phyloP scores from a whole-genome alignment of 2,113 vertebrate species.

The Mohoua ochrocephala region DNA sequence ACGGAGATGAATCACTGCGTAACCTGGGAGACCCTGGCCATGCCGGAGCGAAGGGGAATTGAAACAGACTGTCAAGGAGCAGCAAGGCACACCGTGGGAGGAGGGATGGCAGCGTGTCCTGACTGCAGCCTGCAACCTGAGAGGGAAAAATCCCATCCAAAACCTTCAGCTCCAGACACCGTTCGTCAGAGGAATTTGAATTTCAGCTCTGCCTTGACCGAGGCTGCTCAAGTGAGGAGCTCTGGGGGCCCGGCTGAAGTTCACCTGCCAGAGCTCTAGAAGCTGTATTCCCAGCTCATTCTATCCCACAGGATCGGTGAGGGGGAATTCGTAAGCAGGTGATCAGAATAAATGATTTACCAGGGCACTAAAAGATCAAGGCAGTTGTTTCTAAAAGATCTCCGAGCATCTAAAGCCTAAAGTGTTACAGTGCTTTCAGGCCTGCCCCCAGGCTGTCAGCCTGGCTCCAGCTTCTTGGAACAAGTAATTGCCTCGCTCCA shows the following conservation, averaged over 20 bases:
- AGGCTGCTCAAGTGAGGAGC: neutral
- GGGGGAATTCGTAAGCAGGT: neutral
- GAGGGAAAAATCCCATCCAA: neutral
- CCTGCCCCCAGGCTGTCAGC: neutral
- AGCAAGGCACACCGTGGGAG: neutral
- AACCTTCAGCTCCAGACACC: neutral
- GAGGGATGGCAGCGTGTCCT: neutral
- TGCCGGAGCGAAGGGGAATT: neutral
- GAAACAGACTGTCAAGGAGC: neutral
- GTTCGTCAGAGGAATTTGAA: neutral
- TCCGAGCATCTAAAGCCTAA: neutral
- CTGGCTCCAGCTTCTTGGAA: neutral
- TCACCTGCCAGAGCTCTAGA: neutral
- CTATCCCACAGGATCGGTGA: neutral
- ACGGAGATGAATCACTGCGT: neutral
- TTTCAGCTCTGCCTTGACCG: neutral
- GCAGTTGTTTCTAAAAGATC: neutral
- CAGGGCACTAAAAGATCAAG: constrained; percentile 53
- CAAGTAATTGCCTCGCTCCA: neutral
- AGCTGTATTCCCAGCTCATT: neutral
- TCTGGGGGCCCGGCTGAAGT: neutral
- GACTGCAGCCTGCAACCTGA: neutral
- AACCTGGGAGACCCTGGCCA: neutral
- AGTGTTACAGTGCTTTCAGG: neutral
- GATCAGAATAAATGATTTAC: constrained; percentile 50